Evolutionary conservation across 2,113 vertebrate genomes (phyloP), one percentile per base, ranked within the genome.

Genomic region (Limnothrissa miodon): DNA sequence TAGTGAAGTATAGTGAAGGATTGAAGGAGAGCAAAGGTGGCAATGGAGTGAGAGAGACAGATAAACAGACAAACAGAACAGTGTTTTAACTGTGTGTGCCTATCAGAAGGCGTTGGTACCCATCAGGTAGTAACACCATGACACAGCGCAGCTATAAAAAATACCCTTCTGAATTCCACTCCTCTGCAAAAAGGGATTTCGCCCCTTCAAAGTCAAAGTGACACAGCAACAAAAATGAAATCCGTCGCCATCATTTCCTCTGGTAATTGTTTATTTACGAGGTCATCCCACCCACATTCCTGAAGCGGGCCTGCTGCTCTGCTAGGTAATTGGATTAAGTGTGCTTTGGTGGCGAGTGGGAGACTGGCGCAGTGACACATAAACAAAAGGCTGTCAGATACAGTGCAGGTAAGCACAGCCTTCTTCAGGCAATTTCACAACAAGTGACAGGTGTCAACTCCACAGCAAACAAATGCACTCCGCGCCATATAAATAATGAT

Each of bases 391-490:
- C 53, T 13, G 39, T 66, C 66, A 74, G 33, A 74, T 2, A 74
- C 29, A 74, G 66, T 33, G 29, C 66, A 33, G 29, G 66, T 74
- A 74, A 33, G 66, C 66, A 29, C 29, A 39, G 66, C 19, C 51
- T 56, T n/a, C 59, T 66, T 33, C 66, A 74, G 66, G 66, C 66
- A 74, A 39, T 74, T 74, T 36, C 9, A 74, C 10, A 74, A 29
- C 33, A 11, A 74, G 66, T 74, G 66, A 74, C 66, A 74, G 66
- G 29, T 74, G 66, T 74, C 66, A 74, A 36, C 29, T 74, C 33
- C 29, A 15, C 11, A 36, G 66, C 66, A 74, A 74, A 74, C 66
- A 74, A 74, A 74, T 74, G 13, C 66, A 74, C 29, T 17, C 36
- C 29, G 33, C 66, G 36, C 66, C 29, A 4, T 36, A 36, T 13